Evolutionary conservation across 1,140 invertebrate species (phyloP).

Genomic region (Macrobrachium nipponense): DNA sequence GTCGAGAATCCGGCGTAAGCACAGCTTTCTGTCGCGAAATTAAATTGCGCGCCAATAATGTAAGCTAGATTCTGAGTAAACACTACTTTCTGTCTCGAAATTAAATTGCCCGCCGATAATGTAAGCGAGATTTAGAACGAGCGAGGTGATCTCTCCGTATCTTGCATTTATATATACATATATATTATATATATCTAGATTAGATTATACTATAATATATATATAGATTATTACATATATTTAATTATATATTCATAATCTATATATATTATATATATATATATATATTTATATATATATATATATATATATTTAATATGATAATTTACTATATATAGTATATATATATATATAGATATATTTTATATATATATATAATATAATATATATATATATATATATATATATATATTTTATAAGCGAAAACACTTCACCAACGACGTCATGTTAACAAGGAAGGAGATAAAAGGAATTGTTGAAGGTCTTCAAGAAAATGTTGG

Average conservation of each 20-base stretch:
- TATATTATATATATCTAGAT: constrained; percentile 19
- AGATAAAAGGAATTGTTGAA: no score
- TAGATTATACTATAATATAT: no score
- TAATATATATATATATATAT: constrained; percentile 17
- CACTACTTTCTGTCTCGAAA: background rate
- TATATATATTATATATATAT: background rate
- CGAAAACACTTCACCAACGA: no score
- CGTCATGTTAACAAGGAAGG: no score
- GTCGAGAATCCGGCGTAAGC: no score
- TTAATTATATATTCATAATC: background rate
- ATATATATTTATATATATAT: constrained; percentile 17
- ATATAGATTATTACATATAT: background rate
- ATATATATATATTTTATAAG: background rate
- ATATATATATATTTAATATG: constrained; percentile 22
- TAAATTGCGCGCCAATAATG: background rate
- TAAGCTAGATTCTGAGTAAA: background rate
- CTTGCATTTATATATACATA: no score
- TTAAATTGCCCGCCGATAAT: no score
- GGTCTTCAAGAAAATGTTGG: no score
- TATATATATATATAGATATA: background rate
- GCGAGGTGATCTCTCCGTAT: no score
- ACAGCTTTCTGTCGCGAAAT: no score
- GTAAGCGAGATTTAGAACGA: background rate
- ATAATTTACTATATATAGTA: background rate
- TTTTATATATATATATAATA: background rate